Evolutionary conservation across 1,140 invertebrate species (phyloP).

Genomic region (Phthorimaea operculella): DNA sequence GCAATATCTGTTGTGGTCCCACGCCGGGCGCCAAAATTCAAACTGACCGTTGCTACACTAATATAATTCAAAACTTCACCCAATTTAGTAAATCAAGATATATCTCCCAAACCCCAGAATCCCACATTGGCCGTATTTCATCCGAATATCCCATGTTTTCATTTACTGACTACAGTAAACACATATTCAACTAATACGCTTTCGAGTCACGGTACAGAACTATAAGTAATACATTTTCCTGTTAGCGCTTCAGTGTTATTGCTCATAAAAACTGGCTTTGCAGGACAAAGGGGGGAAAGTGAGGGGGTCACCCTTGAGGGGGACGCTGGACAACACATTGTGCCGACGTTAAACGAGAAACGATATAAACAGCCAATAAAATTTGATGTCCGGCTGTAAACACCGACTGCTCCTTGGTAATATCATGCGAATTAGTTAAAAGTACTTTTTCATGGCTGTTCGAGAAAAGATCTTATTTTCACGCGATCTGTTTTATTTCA

Average conservation of each 20-base stretch:
- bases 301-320: not conserved
- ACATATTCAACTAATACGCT: not conserved
- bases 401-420: not conserved
- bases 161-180: not conserved
- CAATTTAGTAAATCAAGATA: no score
- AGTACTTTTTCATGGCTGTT: not conserved
- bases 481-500: no score
- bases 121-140: not conserved
- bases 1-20: no score
- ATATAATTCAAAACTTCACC: no score
- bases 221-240: constrained; percentile 4
- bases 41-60: no score
- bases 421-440: constrained; percentile 5
- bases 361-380: constrained; percentile 4
- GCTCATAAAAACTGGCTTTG: constrained; percentile 5
- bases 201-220: constrained; percentile 2
- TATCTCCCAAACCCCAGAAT: no score
- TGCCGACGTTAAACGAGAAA: constrained; percentile 1
- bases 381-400: constrained; percentile 5
- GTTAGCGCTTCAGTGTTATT: constrained; percentile 4
- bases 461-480: not conserved
- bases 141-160: not conserved
- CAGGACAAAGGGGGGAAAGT: not conserved
- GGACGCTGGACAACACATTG: not conserved
- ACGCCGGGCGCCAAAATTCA: no score